Conservation (phyloP, 2,888 invertebrate species). For the Aleiodes testaceus region DNA sequence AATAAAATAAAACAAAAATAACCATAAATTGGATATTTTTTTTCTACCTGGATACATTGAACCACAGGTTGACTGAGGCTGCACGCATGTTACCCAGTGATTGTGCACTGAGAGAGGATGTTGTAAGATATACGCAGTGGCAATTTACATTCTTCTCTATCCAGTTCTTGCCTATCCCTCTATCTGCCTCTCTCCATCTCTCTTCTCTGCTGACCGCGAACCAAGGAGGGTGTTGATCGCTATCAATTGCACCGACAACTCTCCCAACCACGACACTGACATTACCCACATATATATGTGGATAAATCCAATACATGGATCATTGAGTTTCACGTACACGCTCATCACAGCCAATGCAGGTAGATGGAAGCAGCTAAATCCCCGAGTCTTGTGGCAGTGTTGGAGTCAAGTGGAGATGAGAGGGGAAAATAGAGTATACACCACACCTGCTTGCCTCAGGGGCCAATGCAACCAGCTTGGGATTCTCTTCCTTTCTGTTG, state of each 20-base stretch:
- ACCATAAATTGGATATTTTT: too few species aligned
- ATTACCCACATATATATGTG: constrained; percentile 40
- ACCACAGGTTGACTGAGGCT: constrained; percentile 1
- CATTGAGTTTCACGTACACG: constrained; percentile 46
- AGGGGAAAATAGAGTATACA: constrained; percentile 55
- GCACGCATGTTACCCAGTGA: constrained; percentile 1
- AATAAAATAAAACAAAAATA: too few species aligned
- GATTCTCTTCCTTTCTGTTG: constrained; percentile 28
- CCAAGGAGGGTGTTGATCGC: constrained; percentile 58
- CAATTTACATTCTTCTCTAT: constrained; percentile 66
- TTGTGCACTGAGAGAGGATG: constrained; percentile 14
- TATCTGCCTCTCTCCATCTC: constrained; percentile 2
- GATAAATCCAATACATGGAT: constrained; percentile 46
- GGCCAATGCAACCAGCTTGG: constrained; percentile 50
- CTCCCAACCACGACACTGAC: constrained; percentile 38
- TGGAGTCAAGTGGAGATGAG: constrained; percentile 48
- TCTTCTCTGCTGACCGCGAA: constrained; percentile 31
- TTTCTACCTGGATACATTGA: not conserved
- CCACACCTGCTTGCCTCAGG: constrained; percentile 67
- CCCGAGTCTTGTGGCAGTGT: constrained; percentile 31
- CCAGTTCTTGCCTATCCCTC: constrained; percentile 45
- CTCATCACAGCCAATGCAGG: constrained; percentile 38
- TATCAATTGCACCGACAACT: constrained; percentile 57
- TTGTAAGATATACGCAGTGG: constrained; percentile 41
- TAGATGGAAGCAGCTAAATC: not conserved